Conservation (phyloP, 2,797 vertebrate species). For the Onychomys arenicola region DNA sequence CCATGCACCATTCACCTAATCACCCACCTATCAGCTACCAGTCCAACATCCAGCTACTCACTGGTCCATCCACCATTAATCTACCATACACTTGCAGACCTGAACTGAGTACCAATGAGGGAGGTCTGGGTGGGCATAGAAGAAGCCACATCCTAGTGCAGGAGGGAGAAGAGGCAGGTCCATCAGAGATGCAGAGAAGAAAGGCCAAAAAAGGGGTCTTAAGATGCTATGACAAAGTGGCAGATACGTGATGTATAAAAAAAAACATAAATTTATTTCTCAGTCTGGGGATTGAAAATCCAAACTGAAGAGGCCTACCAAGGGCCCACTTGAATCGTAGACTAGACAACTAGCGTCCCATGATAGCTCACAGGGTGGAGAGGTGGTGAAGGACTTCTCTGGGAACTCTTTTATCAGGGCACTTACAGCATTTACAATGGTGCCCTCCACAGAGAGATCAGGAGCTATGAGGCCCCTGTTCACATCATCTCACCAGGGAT, state of each 20-base stretch:
- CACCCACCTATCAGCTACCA: background rate
- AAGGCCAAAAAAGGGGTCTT: background rate
- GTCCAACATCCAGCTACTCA: background rate
- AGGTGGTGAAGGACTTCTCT: background rate
- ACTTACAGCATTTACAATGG: background rate
- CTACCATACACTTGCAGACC: background rate
- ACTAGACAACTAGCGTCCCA: background rate
- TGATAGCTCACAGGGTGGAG: background rate
- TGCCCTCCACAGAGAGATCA: background rate
- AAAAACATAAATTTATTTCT: background rate
- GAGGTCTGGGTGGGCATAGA: background rate
- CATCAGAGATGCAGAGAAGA: background rate
- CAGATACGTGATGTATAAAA: background rate
- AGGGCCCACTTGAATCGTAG: background rate
- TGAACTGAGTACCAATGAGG: background rate
- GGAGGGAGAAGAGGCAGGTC: background rate
- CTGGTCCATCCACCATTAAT: background rate
- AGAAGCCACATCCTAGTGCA: background rate
- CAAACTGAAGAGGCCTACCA: too few species aligned
- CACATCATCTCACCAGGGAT: too few species aligned
- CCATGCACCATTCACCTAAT: background rate
- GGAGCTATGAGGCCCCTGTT: background rate
- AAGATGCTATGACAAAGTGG: background rate
- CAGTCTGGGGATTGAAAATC: background rate
- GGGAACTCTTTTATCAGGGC: background rate